These are phyloP conservation scores for Diglossa cyanea DNA, from an alignment of 2,797 vertebrate species.

Conservation along the genomic window DNA sequence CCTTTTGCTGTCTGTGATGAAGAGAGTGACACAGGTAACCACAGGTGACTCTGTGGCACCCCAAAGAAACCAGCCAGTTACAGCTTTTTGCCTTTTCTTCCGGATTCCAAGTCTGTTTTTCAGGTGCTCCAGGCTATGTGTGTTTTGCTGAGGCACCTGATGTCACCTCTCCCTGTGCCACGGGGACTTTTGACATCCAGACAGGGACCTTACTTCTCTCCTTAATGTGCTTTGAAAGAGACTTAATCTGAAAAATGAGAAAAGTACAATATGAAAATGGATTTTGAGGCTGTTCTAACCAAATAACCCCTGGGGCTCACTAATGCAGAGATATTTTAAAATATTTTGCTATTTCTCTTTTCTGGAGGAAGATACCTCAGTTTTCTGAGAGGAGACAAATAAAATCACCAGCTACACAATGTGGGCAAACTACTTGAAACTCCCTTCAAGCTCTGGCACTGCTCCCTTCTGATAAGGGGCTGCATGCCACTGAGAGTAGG, in stretches of 20 bases:
- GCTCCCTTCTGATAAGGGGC: not conserved
- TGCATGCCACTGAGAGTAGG: rapidly evolving
- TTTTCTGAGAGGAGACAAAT: not conserved
- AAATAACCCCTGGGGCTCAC: not conserved
- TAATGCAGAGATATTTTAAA: not conserved
- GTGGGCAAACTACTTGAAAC: not conserved
- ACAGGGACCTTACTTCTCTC: not conserved
- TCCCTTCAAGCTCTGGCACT: not conserved
- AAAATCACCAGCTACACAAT: not conserved
- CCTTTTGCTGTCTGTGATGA: not conserved
- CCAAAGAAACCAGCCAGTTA: not conserved
- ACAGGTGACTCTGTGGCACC: not conserved
- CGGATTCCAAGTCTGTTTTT: not conserved
- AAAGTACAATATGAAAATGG: not conserved
- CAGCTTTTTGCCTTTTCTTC: not conserved
- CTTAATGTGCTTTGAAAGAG: not conserved
- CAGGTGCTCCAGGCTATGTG: not conserved
- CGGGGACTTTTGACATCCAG: rapidly evolving
- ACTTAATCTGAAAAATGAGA: not conserved
- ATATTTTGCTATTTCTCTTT: not conserved
- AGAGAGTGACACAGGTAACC: not conserved
- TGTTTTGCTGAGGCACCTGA: not conserved
- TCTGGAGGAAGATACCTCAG: not conserved
- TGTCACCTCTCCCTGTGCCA: not conserved
- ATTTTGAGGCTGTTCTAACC: not conserved